A percentile compares a stretch with the other conserved stretches of the same genome.
phyloP scores from a whole-genome alignment of 2,113 vertebrate species.

The Strix uralensis region DNA sequence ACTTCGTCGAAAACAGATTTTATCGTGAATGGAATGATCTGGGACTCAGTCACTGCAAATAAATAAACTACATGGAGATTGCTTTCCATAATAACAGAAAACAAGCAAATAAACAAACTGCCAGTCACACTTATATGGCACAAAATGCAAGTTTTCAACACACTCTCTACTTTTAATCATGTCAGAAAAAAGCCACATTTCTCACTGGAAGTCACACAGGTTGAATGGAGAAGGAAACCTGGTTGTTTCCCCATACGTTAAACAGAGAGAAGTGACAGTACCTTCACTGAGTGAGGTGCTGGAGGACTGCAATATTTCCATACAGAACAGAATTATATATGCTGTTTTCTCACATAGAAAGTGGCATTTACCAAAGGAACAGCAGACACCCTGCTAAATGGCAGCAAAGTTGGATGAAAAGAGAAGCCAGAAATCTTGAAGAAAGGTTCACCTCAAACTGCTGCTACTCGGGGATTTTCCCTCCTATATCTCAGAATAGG shows the following conservation, averaged over 20 bases:
- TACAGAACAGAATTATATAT: background rate
- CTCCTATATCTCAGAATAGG: background rate
- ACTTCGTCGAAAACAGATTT: background rate
- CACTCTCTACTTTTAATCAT: background rate
- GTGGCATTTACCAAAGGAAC: background rate
- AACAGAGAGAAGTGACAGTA: background rate
- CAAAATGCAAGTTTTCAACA: background rate
- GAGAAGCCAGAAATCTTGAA: background rate
- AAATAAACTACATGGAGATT: background rate
- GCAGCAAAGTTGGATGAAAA: background rate
- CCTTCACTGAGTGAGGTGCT: background rate
- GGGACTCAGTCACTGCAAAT: conserved; percentile 16
- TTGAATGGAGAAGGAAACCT: background rate
- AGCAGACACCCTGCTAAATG: background rate
- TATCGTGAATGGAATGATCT: background rate
- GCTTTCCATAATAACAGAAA: background rate
- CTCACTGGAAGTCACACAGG: background rate
- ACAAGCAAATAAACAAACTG: conserved; percentile 27
- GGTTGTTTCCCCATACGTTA: background rate
- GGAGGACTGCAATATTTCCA: background rate
- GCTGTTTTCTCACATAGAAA: background rate
- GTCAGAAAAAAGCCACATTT: background rate
- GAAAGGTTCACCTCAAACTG: background rate
- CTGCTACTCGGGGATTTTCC: background rate
- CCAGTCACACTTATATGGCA: background rate